phyloP scores from a whole-genome alignment of 2,888 invertebrate species.

The Drosophila gaucha region DNA sequence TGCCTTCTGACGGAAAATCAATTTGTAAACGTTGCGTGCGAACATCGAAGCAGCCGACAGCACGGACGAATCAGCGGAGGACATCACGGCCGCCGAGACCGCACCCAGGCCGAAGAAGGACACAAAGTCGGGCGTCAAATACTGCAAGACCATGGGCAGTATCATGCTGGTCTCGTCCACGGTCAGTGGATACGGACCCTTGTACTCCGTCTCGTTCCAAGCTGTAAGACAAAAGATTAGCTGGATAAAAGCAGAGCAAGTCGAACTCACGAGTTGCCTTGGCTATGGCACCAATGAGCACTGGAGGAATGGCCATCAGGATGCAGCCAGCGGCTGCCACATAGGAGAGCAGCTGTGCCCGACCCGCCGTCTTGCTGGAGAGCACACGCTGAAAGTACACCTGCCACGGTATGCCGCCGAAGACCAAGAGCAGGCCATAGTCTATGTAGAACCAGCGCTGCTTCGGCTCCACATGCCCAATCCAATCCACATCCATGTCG shows the following conservation, averaged over 20 bases:
- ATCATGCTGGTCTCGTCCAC: conserved; percentile 95
- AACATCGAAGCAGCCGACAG: conserved; percentile 99
- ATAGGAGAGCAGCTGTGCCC: conserved; percentile 97
- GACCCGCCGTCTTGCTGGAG: conserved; percentile 96
- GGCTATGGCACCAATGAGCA: conserved; percentile 98
- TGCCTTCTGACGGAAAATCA: conserved; percentile 97
- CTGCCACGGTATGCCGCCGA: conserved; percentile 99
- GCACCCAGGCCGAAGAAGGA: conserved; percentile 99
- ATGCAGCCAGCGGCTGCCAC: conserved; percentile 98
- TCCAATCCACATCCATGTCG: conserved; percentile 95
- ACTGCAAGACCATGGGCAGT: conserved; percentile 97
- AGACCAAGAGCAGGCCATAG: conserved; percentile 93
- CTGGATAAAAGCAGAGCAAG: rapidly evolving
- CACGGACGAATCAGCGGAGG: conserved; percentile 99
- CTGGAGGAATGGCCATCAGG: conserved; percentile 98
- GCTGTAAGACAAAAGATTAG: conserved; percentile 86
- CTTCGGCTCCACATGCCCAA: conserved; percentile 90
- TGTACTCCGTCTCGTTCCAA: conserved; percentile 97
- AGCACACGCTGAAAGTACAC: conserved; percentile 99
- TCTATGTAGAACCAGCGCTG: conserved; percentile 94
- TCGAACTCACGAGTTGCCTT: conserved; percentile 92
- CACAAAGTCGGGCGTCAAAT: conserved; percentile 97
- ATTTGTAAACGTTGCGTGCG: conserved; percentile 98
- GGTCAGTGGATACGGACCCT: conserved; percentile 90
- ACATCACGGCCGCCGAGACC: conserved; percentile 99